Evolutionary conservation across 2,797 vertebrate genomes (phyloP).

Genomic region (Malacoraja senta): DNA sequence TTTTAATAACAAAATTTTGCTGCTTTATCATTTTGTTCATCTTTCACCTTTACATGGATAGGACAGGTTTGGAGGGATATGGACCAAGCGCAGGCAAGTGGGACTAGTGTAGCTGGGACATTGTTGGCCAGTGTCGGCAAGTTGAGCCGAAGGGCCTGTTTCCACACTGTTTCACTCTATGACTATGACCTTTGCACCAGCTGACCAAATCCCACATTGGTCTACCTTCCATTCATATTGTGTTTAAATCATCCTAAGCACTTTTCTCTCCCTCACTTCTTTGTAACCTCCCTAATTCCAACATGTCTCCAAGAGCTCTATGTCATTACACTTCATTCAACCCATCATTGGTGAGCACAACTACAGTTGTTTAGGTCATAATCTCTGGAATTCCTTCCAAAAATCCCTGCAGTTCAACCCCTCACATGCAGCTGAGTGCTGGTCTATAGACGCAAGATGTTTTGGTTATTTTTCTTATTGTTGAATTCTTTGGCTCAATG

Average conservation of each 20-base stretch:
- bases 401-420: background rate
- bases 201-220: background rate
- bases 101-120: no score
- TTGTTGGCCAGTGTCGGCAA: no score
- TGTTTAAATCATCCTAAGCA: background rate
- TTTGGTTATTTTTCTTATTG: no score
- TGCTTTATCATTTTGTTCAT: background rate
- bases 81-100: no score
- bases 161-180: no score
- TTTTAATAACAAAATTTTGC: background rate
- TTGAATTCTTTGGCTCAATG: background rate
- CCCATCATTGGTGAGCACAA: background rate
- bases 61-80: no score
- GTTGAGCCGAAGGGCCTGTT: no score
- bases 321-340: background rate
- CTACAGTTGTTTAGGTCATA: background rate
- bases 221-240: conserved; percentile 2
- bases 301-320: background rate
- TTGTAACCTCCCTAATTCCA: background rate
- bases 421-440: no score
- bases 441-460: no score
- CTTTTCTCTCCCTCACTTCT: background rate
- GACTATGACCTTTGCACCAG: background rate
- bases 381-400: background rate
- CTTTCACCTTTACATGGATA: background rate